phyloP scores from a whole-genome alignment of 2,888 invertebrate species.

The Lasioglossum zephyrum region DNA sequence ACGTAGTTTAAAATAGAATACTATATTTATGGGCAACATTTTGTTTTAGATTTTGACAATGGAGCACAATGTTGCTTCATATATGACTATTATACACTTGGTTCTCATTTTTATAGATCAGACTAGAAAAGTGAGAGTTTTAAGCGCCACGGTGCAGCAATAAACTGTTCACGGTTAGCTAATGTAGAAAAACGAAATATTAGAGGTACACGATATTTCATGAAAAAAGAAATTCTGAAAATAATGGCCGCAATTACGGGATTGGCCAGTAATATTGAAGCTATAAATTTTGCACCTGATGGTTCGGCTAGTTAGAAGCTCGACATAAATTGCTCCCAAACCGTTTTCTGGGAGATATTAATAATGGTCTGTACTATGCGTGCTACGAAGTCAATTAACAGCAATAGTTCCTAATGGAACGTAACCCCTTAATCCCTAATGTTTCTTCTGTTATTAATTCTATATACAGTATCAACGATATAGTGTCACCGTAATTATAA shows the following conservation, averaged over 20 bases:
- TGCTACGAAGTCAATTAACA: constrained; percentile 7
- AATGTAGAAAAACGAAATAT: neutral
- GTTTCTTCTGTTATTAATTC: neutral
- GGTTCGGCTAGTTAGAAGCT: neutral
- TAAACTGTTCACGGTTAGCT: neutral
- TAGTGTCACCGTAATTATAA: neutral
- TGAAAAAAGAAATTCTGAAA: neutral
- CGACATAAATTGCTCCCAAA: constrained; percentile 4
- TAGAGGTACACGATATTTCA: neutral
- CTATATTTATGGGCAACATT: no score
- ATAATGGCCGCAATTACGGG: constrained; percentile 21
- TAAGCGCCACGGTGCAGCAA: neutral
- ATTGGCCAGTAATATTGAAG: constrained; percentile 5
- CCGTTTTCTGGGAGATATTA: constrained; percentile 7
- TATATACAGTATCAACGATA: neutral
- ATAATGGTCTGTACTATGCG: neutral
- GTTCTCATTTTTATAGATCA: neutral
- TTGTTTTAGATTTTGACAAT: no score
- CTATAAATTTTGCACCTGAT: constrained; percentile 26
- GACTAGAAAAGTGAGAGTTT: neutral
- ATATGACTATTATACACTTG: no score
- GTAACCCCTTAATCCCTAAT: neutral
- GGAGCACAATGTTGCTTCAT: no score
- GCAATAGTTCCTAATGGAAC: constrained; percentile 10
- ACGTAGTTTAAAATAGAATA: neutral